Percentiles rank a stretch among this genome's conserved stretches.
Conservation (phyloP, 2,113 vertebrate genomes). For the Rhizomys pruinosus region DNA sequence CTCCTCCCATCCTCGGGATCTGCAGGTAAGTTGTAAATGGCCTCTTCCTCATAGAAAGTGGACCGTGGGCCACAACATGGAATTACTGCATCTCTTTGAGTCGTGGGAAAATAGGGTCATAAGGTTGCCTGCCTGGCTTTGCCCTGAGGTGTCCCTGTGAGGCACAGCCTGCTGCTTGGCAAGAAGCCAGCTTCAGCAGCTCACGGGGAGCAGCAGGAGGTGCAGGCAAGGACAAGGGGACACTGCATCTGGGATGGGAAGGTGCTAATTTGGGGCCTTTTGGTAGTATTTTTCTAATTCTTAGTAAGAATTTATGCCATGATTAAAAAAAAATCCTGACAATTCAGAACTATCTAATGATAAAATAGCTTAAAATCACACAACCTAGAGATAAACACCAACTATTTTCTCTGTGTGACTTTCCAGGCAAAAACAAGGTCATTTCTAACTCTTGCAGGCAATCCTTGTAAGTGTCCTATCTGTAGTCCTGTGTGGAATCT, state of each 20-base stretch:
- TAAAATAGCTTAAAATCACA: neutral
- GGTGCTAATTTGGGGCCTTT: neutral
- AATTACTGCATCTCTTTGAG: neutral
- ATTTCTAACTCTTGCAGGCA: neutral
- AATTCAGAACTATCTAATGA: neutral
- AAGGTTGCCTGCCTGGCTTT: neutral
- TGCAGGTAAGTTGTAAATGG: neutral
- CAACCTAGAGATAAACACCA: neutral
- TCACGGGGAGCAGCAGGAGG: rapidly evolving
- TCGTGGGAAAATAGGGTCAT: neutral
- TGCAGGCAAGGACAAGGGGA: rapidly evolving
- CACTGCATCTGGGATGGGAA: rapidly evolving
- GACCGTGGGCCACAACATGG: neutral
- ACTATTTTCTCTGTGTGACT: neutral
- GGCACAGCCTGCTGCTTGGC: neutral
- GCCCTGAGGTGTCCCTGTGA: rapidly evolving
- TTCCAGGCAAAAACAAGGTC: neutral
- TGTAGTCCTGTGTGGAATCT: neutral
- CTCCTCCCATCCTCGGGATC: neutral
- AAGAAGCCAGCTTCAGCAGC: neutral
- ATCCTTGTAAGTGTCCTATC: rapidly evolving
- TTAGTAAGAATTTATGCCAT: neutral
- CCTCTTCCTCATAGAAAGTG: neutral
- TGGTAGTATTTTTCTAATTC: neutral
- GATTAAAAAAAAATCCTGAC: neutral